Evolutionary conservation across 1,140 invertebrate species (phyloP).

Genomic region (Heliothis virescens): DNA sequence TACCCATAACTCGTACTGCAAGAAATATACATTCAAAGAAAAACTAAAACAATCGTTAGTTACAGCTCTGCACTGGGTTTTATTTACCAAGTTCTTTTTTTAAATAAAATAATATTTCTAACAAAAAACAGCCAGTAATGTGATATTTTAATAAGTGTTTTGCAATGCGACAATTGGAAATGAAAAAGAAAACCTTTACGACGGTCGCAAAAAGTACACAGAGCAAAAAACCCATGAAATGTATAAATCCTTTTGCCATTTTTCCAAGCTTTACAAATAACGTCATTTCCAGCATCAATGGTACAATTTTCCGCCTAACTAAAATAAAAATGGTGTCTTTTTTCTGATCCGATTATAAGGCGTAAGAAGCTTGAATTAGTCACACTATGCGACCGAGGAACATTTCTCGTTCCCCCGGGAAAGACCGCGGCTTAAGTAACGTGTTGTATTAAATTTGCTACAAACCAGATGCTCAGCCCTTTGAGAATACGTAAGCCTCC

Average conservation of each 20-base stretch:
- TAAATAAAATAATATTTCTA: background rate
- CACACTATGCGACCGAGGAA: conserved; percentile 7
- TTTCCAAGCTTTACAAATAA: background rate
- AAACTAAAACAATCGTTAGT: conserved; percentile 19
- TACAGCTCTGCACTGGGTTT: background rate
- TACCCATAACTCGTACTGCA: conserved; percentile 17
- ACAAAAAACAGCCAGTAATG: background rate
- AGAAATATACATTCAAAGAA: conserved; percentile 38
- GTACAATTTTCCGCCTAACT: background rate
- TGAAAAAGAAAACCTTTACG: too few relatives aligned
- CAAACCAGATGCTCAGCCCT: conserved; percentile 45
- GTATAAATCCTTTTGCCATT: too few relatives aligned
- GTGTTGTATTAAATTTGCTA: conserved; percentile 47
- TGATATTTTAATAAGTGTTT: background rate
- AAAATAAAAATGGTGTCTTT: background rate
- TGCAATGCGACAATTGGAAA: too few relatives aligned
- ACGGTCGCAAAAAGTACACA: too few relatives aligned
- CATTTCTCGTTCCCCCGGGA: conserved; percentile 3
- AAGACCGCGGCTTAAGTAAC: conserved; percentile 27
- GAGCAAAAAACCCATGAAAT: too few relatives aligned
- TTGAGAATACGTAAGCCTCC: conserved; percentile 25
- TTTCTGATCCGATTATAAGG: conserved; percentile 3
- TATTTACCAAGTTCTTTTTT: conserved; percentile 17
- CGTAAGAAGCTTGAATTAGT: conserved; percentile 33
- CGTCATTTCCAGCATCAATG: background rate